A percentile compares a stretch with the other conserved stretches of the same genome.
Evolutionary conservation across 2,113 vertebrate species (phyloP).

Genomic region (Pipra filicauda): DNA sequence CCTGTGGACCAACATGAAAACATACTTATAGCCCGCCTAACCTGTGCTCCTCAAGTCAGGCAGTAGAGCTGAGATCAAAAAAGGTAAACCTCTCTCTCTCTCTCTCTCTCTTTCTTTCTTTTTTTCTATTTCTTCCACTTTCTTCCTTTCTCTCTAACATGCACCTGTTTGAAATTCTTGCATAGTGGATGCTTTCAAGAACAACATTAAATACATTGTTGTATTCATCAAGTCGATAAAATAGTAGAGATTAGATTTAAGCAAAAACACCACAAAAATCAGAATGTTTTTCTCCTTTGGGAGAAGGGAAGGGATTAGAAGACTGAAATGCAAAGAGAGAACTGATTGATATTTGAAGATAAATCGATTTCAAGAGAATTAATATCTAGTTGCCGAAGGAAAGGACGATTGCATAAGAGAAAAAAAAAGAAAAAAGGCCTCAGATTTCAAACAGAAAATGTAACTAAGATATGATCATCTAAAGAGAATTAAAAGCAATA

Average conservation of each 20-base stretch:
- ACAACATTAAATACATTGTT: not conserved
- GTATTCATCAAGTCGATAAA: not conserved
- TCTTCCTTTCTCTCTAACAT: not conserved
- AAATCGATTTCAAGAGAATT: not conserved
- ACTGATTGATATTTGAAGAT: not conserved
- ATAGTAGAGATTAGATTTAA: not conserved
- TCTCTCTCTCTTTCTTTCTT: not conserved
- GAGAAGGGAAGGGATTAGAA: not conserved
- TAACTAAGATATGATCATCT: not conserved
- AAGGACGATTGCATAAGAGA: not conserved
- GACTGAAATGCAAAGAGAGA: not conserved
- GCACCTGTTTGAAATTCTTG: not conserved
- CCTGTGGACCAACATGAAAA: not conserved
- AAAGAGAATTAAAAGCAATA: not conserved
- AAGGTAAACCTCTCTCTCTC: not conserved
- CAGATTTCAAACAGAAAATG: not conserved
- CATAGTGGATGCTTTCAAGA: not conserved
- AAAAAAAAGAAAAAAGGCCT: accelerated
- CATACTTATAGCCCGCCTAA: not conserved
- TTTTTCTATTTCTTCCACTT: not conserved
- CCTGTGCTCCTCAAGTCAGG: not conserved
- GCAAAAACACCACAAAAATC: not conserved
- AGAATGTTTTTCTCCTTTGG: not conserved
- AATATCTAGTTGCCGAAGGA: not conserved
- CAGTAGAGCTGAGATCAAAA: not conserved